Conservation (phyloP, 2,113 vertebrate genomes). For the Jaculus jaculus region DNA sequence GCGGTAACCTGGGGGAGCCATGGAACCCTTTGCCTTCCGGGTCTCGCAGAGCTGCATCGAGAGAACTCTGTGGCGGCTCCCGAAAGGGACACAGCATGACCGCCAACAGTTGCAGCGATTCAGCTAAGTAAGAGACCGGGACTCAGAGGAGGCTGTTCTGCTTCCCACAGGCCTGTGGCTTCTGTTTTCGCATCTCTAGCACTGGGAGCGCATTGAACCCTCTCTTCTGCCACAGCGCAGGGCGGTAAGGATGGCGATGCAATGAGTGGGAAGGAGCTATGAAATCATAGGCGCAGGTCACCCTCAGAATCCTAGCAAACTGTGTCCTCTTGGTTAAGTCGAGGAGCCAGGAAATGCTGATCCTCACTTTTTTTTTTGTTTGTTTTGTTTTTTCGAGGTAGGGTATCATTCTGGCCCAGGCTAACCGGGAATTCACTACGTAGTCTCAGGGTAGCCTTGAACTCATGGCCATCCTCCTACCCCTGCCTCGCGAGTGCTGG, state of each 20-base stretch:
- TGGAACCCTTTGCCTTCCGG: background rate
- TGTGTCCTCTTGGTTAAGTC: background rate
- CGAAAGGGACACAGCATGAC: background rate
- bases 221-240: background rate
- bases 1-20: background rate
- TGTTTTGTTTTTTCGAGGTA: too few relatives aligned
- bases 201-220: background rate
- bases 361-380: too few relatives aligned
- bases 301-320: background rate
- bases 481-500: too few relatives aligned
- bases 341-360: background rate
- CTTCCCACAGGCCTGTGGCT: background rate
- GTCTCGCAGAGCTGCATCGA: background rate
- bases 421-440: too few relatives aligned
- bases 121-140: background rate
- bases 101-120: background rate
- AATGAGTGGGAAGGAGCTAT: background rate
- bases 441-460: too few relatives aligned
- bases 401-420: too few relatives aligned
- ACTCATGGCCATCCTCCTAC: too few relatives aligned
- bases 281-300: background rate
- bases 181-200: background rate
- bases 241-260: background rate
- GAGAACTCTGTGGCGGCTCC: background rate
- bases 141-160: background rate